phyloP scores from a whole-genome alignment of 1,140 invertebrate genomes.

The Lepidurus apus region DNA sequence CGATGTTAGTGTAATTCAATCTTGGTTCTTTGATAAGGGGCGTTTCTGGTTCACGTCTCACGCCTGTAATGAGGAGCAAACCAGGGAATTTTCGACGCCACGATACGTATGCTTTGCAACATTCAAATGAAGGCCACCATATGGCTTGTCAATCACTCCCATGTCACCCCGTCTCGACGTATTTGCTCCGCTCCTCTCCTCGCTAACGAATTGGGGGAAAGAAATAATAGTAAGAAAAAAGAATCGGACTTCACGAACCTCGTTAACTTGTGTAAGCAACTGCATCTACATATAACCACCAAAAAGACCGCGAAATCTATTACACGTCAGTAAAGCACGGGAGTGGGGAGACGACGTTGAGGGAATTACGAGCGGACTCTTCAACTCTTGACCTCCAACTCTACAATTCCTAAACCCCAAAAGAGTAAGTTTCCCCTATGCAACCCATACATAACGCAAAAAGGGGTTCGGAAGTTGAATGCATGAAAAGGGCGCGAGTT shows the following conservation, averaged over 20 bases:
- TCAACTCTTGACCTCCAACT: background rate
- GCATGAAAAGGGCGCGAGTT: background rate
- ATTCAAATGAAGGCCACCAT: conserved; percentile 4
- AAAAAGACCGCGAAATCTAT: background rate
- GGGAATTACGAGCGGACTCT: background rate
- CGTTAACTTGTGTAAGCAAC: conserved; percentile 21
- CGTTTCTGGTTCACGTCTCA: conserved; percentile 11
- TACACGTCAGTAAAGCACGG: conserved; percentile 9
- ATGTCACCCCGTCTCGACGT: conserved; percentile 8
- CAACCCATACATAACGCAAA: background rate
- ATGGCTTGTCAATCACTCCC: conserved; percentile 15
- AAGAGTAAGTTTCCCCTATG: background rate
- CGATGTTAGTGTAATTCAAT: background rate
- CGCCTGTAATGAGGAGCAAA: conserved; percentile 1
- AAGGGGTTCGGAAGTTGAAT: background rate
- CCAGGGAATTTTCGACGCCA: background rate
- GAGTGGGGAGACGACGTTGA: background rate
- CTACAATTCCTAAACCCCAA: background rate
- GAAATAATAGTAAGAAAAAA: background rate
- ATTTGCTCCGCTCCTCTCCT: conserved; percentile 1
- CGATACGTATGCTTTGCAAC: background rate
- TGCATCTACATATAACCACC: background rate
- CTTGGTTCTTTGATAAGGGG: background rate
- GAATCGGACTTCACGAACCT: background rate
- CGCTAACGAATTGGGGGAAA: background rate